phyloP scores from a whole-genome alignment of 2,113 vertebrate genomes.

The Astatotilapia flaviijosephi region DNA sequence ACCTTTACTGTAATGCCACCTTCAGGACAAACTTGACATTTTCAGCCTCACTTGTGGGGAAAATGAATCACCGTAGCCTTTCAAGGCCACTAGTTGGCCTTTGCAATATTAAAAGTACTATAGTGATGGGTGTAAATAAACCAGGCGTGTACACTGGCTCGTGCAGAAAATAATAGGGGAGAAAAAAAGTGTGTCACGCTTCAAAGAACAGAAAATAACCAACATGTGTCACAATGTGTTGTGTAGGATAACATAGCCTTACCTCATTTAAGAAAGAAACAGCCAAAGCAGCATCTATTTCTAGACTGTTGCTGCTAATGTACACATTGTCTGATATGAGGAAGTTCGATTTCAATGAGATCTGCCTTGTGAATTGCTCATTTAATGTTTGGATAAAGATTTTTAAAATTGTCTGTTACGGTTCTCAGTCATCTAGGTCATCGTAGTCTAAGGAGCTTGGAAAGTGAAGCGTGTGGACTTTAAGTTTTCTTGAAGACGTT shows the following conservation, averaged over 20 bases:
- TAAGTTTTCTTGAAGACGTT: not conserved
- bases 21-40: not conserved
- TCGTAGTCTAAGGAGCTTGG: not conserved
- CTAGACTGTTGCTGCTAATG: not conserved
- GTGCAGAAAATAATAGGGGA: not conserved
- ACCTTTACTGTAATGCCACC: not conserved
- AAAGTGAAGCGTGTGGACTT: not conserved
- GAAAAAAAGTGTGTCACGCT: rapidly evolving
- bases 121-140: not conserved
- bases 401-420: not conserved
- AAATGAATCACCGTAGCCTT: not conserved
- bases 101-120: not conserved
- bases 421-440: not conserved
- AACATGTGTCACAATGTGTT: not conserved
- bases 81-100: not conserved
- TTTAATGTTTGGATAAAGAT: not conserved
- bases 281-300: not conserved
- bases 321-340: not conserved
- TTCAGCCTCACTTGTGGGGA: not conserved
- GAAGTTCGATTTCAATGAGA: not conserved
- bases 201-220: not conserved
- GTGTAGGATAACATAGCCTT: not conserved
- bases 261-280: not conserved
- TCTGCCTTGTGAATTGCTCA: not conserved
- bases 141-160: not conserved